Conservation (phyloP, 2,888 invertebrate genomes). For the Mesorhabditis sp. region DNA sequence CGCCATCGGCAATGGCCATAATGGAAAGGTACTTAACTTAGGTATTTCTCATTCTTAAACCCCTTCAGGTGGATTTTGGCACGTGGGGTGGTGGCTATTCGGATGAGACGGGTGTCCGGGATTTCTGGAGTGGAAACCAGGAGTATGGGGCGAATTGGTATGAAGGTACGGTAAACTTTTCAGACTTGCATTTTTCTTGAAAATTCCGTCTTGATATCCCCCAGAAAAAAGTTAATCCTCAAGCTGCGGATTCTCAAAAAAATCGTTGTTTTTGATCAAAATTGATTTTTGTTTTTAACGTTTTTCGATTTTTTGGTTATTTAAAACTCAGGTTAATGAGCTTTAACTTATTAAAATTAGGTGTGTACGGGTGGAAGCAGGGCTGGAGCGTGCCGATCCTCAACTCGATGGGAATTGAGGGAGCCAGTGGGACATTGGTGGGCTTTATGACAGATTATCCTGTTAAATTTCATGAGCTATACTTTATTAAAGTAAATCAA, state of each 20-base stretch:
- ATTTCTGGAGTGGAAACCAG: constrained; percentile 43
- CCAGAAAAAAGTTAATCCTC: no score
- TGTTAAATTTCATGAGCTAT: no score
- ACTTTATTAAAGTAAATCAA: background rate
- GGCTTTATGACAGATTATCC: background rate
- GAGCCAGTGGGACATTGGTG: constrained; percentile 40
- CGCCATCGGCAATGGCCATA: constrained; percentile 42
- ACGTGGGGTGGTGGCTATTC: constrained; percentile 49
- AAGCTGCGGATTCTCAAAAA: no score
- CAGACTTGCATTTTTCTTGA: background rate
- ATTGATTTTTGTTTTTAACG: no score
- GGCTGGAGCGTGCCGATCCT: constrained; percentile 50
- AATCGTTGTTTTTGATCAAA: no score
- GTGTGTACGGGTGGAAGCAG: constrained; percentile 44
- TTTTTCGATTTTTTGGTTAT: no score
- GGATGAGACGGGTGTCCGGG: constrained; percentile 43
- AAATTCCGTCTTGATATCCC: background rate
- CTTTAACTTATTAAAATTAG: constrained; percentile 17
- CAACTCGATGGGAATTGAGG: constrained; percentile 43
- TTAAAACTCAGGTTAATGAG: no score
- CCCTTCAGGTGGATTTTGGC: constrained; percentile 34
- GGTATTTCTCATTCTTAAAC: background rate
- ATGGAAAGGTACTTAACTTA: constrained; percentile 36
- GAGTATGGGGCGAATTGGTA: constrained; percentile 50
- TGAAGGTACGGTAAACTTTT: constrained; percentile 20